phyloP scores from a whole-genome alignment of 2,888 invertebrate species.

The Eledona agricola region DNA sequence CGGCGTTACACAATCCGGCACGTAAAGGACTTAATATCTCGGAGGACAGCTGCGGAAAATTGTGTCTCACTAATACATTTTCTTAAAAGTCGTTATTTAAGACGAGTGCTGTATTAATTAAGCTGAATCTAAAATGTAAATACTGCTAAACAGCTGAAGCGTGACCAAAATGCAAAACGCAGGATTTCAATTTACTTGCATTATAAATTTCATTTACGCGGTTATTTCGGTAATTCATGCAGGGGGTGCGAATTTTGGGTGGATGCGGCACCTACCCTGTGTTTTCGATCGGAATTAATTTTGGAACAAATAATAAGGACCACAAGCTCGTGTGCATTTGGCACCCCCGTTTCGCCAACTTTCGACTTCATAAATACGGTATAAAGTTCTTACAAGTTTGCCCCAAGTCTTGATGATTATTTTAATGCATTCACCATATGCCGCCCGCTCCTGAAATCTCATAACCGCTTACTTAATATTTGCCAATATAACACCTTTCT shows the following conservation, averaged over 20 bases:
- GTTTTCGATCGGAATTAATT: constrained; percentile 9
- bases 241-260: background rate
- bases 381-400: constrained; percentile 54
- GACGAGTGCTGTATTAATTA: constrained; percentile 53
- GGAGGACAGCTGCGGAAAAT: constrained; percentile 47
- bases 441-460: constrained; percentile 42
- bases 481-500: no score
- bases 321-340: constrained; percentile 33
- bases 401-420: constrained; percentile 55
- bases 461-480: constrained; percentile 14
- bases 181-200: constrained; percentile 47
- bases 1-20: no score
- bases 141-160: constrained; percentile 53
- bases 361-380: constrained; percentile 56
- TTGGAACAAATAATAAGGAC: constrained; percentile 30
- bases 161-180: constrained; percentile 55
- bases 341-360: constrained; percentile 49
- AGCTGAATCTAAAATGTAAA: constrained; percentile 56
- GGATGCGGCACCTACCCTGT: no score
- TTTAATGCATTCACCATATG: constrained; percentile 55
- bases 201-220: constrained; percentile 33
- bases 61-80: constrained; percentile 45
- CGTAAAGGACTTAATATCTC: constrained; percentile 46
- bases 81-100: constrained; percentile 47
- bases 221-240: constrained; percentile 13